Evolutionary conservation across 2,888 invertebrate species (phyloP).

Genomic region (Oasisia sp.): DNA sequence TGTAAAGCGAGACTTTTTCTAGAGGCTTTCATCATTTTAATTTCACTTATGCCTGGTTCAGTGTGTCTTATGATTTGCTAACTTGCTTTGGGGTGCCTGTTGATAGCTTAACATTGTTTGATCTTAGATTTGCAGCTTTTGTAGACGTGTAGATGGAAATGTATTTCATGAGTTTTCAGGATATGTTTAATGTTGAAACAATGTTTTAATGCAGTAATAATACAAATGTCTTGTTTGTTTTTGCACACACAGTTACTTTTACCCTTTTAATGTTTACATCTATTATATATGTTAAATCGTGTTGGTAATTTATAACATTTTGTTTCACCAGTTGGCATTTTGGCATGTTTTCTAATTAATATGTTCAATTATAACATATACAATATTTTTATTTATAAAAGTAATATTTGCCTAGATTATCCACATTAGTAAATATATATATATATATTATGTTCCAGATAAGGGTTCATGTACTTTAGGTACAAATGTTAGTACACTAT

Average conservation of each 20-base stretch:
- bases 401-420: no score
- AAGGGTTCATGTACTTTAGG: no score
- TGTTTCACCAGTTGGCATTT: no score
- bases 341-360: no score
- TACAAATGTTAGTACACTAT: no score
- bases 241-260: not conserved
- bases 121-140: not conserved
- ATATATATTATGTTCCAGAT: no score
- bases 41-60: not conserved
- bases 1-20: not conserved
- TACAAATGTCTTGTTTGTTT: not conserved
- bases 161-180: no score
- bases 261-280: not conserved
- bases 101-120: not conserved
- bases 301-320: no score
- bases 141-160: not conserved
- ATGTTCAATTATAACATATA: no score
- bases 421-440: no score
- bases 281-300: not conserved
- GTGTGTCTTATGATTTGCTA: not conserved
- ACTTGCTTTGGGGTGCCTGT: not conserved
- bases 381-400: no score
- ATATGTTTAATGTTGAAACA: no score
- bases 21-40: not conserved
- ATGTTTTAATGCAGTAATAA: not conserved